Evolutionary conservation across 1,140 invertebrate genomes (phyloP), one percentile per base, ranked within the genome.

Genomic region (Asobara japonica): DNA sequence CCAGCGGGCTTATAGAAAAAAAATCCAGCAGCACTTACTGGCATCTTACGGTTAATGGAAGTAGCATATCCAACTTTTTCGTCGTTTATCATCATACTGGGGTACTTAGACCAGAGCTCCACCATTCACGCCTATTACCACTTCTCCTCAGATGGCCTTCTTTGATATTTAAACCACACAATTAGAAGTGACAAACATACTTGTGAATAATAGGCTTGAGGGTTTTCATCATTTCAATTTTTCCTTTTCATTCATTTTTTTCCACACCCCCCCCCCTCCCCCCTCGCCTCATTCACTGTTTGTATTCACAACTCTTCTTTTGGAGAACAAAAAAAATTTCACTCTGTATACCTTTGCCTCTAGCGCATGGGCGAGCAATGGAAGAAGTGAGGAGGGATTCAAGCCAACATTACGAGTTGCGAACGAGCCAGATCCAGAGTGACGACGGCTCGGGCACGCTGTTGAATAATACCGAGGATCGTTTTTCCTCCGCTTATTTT

Each of bases 401-500:
- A 36, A 22, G 18, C 18, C 31, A 16, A 36, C 67, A 69, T 69
- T 69, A 61, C 56, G 30, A 60, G 56, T 20, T 27, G 56, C 33
- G 33, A 70, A 70, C 33, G 68, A 62, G 51, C 20, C 33, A 62
- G 22, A 62, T 41, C 18, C 56, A 70, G 29, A 36, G 56, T 20
- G 36, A 51, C 33, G 33, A 69, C 30, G n/a, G 51, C 33, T 62
- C 25, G 48, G 51, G 66, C 60, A 70, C 36, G 56, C 56, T 70
- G 56, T 29, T 71, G 69, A 71, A 71, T 71, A 71, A 71, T 65
- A 31, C 61, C 7, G 25, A 61, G 60, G 10, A 71, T 71, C 13
- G 20, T 71, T 68, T 68, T 68, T 71, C 41, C 18, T 48, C 8
- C 20, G 2, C 3, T 56, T 25, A 18, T 27, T 56, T 25, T 56